A percentile compares a stretch with the other conserved stretches of the same genome.
These are phyloP conservation scores for Caenorhabditis uteleia DNA, from an alignment of 2,888 invertebrate species.

Conservation along the genomic window DNA sequence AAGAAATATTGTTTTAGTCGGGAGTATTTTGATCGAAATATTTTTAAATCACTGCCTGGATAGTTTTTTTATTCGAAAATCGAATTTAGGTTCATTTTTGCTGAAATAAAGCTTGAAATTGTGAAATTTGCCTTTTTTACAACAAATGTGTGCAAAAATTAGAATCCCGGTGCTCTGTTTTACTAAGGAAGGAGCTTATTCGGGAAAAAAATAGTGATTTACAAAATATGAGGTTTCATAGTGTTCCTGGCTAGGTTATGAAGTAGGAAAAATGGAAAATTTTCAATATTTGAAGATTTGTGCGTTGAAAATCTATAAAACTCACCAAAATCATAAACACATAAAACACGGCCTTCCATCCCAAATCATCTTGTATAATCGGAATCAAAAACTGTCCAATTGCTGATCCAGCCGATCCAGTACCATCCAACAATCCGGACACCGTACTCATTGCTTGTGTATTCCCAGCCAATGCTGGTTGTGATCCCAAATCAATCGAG, in stretches of 20 bases:
- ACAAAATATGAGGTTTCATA: neutral
- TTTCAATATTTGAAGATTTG: conserved; percentile 67
- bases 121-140: neutral
- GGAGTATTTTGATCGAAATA: too few relatives aligned
- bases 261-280: conserved; percentile 58
- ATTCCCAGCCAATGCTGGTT: conserved; percentile 71
- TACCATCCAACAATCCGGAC: conserved; percentile 73
- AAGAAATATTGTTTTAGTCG: conserved; percentile 1
- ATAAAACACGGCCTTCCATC: conserved; percentile 72
- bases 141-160: neutral
- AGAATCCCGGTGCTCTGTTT: too few relatives aligned
- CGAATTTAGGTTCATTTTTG: neutral
- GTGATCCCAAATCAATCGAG: conserved; percentile 72
- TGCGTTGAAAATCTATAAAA: conserved; percentile 75
- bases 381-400: conserved; percentile 72
- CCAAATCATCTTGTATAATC: conserved; percentile 67
- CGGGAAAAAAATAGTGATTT: neutral
- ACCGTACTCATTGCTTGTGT: conserved; percentile 72
- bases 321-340: conserved; percentile 75
- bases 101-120: neutral
- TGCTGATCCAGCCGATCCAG: conserved; percentile 73
- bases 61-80: neutral
- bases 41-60: too few relatives aligned
- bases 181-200: neutral
- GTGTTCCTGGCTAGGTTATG: conserved; percentile 69